phyloP scores from a whole-genome alignment of 2,888 invertebrate genomes.

The Caenorhabditis sp. region DNA sequence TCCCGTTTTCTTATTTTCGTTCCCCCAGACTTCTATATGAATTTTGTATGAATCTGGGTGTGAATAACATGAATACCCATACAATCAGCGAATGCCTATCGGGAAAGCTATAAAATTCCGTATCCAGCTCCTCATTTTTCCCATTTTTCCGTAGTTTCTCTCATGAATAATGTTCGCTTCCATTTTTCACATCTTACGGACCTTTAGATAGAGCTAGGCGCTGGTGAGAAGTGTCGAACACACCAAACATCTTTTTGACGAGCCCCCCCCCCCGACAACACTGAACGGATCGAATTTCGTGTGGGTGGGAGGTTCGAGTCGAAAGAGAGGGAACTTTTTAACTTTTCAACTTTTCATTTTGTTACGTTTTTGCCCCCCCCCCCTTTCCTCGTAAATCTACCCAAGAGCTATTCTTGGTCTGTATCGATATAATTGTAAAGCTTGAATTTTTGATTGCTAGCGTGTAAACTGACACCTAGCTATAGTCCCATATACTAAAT shows the following conservation, averaged over 20 bases:
- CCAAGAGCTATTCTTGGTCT: not conserved
- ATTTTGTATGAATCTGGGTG: too few species aligned
- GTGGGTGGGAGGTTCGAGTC: not conserved
- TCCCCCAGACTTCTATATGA: too few species aligned
- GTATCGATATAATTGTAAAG: too few species aligned
- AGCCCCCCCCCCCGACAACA: too few species aligned
- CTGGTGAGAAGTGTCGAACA: constrained; percentile 16
- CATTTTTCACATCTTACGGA: constrained; percentile 14
- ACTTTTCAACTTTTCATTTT: constrained; percentile 15
- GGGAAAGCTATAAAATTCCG: too few species aligned
- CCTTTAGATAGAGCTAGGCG: too few species aligned
- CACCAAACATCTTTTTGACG: constrained; percentile 37
- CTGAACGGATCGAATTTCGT: constrained; percentile 31
- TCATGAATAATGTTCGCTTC: constrained; percentile 34
- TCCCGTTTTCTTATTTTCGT: too few species aligned
- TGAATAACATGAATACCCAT: too few species aligned
- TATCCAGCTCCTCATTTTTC: too few species aligned
- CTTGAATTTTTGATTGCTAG: too few species aligned
- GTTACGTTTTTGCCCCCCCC: constrained; percentile 32
- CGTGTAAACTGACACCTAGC: not conserved
- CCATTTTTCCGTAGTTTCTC: too few species aligned
- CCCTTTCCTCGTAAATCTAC: not conserved
- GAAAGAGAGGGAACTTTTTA: constrained; percentile 41
- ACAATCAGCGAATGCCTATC: too few species aligned
- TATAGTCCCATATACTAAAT: not conserved